A percentile compares a stretch with the other conserved stretches of the same genome.
Conservation (phyloP, 2,113 vertebrate genomes). For the Lasiurus borealis region DNA sequence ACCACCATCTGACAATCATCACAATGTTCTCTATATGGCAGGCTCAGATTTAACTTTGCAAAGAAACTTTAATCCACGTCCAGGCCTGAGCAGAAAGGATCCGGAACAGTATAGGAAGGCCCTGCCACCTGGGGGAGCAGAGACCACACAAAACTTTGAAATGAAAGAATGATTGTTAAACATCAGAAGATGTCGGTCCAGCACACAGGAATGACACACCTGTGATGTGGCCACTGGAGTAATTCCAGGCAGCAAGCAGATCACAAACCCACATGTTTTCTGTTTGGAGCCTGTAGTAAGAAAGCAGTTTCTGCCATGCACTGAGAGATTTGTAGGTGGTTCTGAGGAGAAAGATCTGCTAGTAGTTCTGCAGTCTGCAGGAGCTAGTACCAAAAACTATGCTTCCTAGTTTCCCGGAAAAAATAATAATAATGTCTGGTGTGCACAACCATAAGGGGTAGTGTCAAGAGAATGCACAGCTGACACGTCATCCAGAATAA, state of each 20-base stretch:
- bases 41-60: constrained; percentile 22
- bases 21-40: not conserved
- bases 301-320: not conserved
- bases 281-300: not conserved
- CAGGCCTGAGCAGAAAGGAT: not conserved
- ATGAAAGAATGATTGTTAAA: not conserved
- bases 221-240: not conserved
- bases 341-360: not conserved
- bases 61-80: constrained; percentile 19
- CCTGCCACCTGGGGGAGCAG: not conserved
- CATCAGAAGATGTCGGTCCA: not conserved
- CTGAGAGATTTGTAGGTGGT: not conserved
- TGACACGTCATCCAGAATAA: not conserved
- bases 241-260: constrained; percentile 1
- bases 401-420: not conserved
- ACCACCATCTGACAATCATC: not conserved
- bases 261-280: not conserved
- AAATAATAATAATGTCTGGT: not conserved
- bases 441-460: not conserved
- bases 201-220: not conserved
- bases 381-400: not conserved
- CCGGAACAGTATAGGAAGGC: not conserved
- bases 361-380: not conserved
- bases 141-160: constrained; percentile 9
- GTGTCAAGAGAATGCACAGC: not conserved